Evolutionary conservation across 2,888 invertebrate genomes (phyloP).

Genomic region (Lepeophtheirus nordmannii): DNA sequence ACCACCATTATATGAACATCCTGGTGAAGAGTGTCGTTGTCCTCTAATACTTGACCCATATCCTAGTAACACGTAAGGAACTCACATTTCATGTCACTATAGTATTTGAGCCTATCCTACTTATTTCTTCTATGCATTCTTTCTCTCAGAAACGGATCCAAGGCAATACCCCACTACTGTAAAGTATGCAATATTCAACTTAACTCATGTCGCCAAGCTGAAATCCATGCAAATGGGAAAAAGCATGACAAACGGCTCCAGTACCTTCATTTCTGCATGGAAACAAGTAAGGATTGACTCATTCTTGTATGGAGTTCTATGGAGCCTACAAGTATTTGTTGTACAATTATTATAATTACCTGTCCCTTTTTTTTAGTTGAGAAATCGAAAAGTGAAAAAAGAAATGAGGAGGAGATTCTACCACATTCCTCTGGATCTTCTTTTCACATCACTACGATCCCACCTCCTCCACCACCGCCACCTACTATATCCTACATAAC

Average conservation of each 20-base stretch:
- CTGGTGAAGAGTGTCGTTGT: neutral
- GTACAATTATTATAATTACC: neutral
- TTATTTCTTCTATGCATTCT: too few species aligned
- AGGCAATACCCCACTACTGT: slow-evolving; percentile 10
- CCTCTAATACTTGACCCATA: neutral
- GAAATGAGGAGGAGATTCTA: neutral
- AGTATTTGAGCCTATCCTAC: too few species aligned
- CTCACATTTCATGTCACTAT: too few species aligned
- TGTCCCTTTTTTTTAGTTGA: neutral
- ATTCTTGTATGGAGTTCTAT: neutral
- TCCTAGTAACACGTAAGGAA: neutral
- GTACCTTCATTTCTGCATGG: slow-evolving; percentile 18
- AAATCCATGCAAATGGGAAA: slow-evolving; percentile 18
- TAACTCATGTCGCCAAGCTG: slow-evolving; percentile 15
- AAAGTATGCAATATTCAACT: slow-evolving; percentile 22
- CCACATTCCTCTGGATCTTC: too few species aligned
- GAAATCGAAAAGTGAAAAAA: neutral
- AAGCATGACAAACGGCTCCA: slow-evolving; percentile 21
- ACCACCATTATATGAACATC: too few species aligned
- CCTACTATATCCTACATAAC: neutral
- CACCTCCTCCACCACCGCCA: neutral
- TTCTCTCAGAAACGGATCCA: too few species aligned
- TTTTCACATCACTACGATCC: too few species aligned
- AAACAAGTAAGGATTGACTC: neutral
- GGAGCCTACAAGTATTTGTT: neutral